Base-by-base conservation (phyloP, 1,140 invertebrate species). In the Orchesella cincta region DNA sequence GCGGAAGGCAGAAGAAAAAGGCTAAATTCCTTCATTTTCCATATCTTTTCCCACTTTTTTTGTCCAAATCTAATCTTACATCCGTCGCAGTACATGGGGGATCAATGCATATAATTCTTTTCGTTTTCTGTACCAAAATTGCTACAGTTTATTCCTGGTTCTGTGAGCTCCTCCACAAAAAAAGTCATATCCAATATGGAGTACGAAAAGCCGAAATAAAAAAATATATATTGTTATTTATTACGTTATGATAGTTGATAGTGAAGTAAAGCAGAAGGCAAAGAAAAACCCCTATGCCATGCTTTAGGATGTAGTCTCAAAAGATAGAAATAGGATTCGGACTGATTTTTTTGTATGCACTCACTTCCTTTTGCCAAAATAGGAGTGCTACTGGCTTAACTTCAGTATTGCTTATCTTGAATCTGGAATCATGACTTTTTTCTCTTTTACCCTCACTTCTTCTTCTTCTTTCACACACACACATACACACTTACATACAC, bases 291-390 rank as follows among this genome's bases (percentile, higher is more conserved):
- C 39, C 39, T n/a, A n/a, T 46, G 39, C 39, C 39, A 46, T 46
- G 20, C 39, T 46, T 46, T 8, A 46, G 20, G 20, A 46, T 46
- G 20, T 46, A 12, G 8, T 46, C 39, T 46, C 39, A 46, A 46
- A 20, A 46, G 20, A n/a, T n/a, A n/a, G 20, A 20, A 46, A 20
- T 46, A 20, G 39, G 8, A 20, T 46, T 46, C 39, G 39, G 39
- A 20, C 39, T 46, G 8, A 46, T 46, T 46, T 46, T 46, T 46
- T 46, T 12, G 8, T 46, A 20, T 46, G 20, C 20, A n/a, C n/a
- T n/a, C n/a, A 46, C 39, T 46, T 67, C 23, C 31, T 29, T 29
- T 67, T 67, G 62, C 62, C 62, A 67, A 67, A 67, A 12, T 67
- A 29, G 62, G 62, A 67, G 33, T 8, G 23, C 29, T 8, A 46